Evolutionary conservation across 1,140 invertebrate genomes (phyloP).

Genomic region (Harpegnathos saltator): DNA sequence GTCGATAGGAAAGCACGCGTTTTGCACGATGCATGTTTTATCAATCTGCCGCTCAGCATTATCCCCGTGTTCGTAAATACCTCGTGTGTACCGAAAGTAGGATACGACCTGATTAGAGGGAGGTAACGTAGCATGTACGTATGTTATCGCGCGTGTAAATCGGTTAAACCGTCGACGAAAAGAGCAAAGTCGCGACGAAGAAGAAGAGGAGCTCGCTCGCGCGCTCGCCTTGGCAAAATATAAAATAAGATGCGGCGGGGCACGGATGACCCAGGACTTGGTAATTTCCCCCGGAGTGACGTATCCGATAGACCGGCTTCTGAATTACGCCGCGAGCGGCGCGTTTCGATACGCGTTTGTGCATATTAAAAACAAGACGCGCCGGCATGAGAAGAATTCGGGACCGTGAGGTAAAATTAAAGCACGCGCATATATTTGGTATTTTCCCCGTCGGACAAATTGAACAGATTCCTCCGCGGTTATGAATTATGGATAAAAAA

Average conservation of each 20-base stretch:
- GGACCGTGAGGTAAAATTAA: too few relatives aligned
- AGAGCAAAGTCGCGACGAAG: background rate
- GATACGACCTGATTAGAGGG: conserved; percentile 41
- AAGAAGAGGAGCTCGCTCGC: background rate
- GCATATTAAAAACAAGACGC: too few relatives aligned
- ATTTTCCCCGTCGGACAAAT: too few relatives aligned
- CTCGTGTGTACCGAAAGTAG: conserved; percentile 24
- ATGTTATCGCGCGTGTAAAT: conserved; percentile 32
- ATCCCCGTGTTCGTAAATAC: conserved; percentile 16
- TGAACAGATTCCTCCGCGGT: background rate
- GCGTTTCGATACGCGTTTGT: too few relatives aligned
- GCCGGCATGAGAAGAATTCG: too few relatives aligned
- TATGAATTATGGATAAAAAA: background rate
- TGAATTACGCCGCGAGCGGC: too few relatives aligned
- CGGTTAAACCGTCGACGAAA: background rate
- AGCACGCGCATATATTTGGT: too few relatives aligned
- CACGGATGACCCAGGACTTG: background rate
- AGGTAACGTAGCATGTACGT: conserved; percentile 18
- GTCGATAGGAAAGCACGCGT: background rate
- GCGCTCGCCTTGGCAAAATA: background rate
- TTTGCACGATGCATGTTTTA: conserved; percentile 9
- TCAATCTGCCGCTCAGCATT: background rate
- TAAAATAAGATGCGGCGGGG: background rate
- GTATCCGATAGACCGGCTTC: background rate
- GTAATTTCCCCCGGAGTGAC: background rate